phyloP scores from a whole-genome alignment of 2,888 invertebrate species.

The Agrypnus murinus region DNA sequence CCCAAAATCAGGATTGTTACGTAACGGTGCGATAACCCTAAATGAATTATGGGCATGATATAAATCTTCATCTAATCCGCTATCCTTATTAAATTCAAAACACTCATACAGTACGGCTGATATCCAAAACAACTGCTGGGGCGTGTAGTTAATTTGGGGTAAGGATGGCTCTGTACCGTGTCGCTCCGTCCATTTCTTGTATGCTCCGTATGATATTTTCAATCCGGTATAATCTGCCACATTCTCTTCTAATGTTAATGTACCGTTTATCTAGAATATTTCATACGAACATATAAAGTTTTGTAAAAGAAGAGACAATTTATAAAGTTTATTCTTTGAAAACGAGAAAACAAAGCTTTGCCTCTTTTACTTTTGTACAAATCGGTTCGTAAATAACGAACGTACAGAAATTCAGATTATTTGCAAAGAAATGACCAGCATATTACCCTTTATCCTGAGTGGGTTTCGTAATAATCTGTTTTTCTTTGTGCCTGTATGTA shows the following conservation, averaged over 20 bases:
- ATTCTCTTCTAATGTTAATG: constrained; percentile 92
- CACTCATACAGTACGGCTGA: constrained; percentile 38
- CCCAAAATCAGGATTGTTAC: constrained; percentile 43
- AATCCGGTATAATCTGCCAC: constrained; percentile 94
- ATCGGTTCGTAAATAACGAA: too few relatives aligned
- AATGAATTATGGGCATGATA: constrained; percentile 35
- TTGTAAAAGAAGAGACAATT: too few relatives aligned
- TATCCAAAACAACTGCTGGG: constrained; percentile 74
- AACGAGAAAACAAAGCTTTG: too few relatives aligned
- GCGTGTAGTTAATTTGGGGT: constrained; percentile 81
- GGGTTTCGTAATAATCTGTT: too few relatives aligned
- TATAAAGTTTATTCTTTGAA: too few relatives aligned
- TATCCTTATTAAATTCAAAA: constrained; percentile 20
- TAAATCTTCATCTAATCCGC: constrained; percentile 1
- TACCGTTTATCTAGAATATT: constrained; percentile 86
- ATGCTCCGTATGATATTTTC: constrained; percentile 89
- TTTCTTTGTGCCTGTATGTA: too few relatives aligned
- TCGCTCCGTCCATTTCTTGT: constrained; percentile 80
- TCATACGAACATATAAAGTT: neutral
- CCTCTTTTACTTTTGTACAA: too few relatives aligned
- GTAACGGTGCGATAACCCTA: constrained; percentile 26
- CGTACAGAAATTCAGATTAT: too few relatives aligned
- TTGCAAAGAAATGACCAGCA: too few relatives aligned
- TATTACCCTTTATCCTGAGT: too few relatives aligned
- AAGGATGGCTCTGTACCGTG: constrained; percentile 79